A percentile compares a stretch with the other conserved stretches of the same genome.
phyloP scores from a whole-genome alignment of 2,888 invertebrate species.

The Myopa tessellatipennis region DNA sequence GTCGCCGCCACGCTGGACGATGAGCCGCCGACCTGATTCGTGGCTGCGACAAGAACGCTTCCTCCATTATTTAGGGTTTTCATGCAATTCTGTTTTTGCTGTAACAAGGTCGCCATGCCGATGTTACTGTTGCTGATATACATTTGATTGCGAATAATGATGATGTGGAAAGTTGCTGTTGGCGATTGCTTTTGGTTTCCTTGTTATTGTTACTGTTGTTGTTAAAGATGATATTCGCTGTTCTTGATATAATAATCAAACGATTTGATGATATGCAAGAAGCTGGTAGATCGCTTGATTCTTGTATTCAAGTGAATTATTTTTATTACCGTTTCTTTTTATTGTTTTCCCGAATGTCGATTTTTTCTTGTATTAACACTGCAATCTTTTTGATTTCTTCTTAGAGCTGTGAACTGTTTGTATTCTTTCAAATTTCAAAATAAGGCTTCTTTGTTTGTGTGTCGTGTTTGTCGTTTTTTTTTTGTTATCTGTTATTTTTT shows the following conservation, averaged over 20 bases:
- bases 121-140: constrained; percentile 60
- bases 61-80: constrained; percentile 78
- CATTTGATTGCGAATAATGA: constrained; percentile 48
- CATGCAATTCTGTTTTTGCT: constrained; percentile 81
- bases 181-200: constrained; percentile 30
- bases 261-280: constrained; percentile 8
- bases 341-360: constrained; percentile 26
- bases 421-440: constrained; percentile 39
- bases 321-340: constrained; percentile 9
- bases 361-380: constrained; percentile 51
- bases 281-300: constrained; percentile 11
- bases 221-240: not conserved
- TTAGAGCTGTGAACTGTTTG: constrained; percentile 14
- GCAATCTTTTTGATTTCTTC: constrained; percentile 42
- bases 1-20: constrained; percentile 44
- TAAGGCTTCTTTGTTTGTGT: constrained; percentile 40
- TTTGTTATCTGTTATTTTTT: not conserved
- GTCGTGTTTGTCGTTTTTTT: not conserved
- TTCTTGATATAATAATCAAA: constrained; percentile 6
- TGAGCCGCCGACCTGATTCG: constrained; percentile 42
- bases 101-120: constrained; percentile 83
- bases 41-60: constrained; percentile 44
- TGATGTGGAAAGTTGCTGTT: constrained; percentile 22
- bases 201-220: not conserved
- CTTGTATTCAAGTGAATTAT: not conserved